Base-by-base conservation (phyloP, 2,888 invertebrate species). In the Zaprionus bogoriensis region DNA sequence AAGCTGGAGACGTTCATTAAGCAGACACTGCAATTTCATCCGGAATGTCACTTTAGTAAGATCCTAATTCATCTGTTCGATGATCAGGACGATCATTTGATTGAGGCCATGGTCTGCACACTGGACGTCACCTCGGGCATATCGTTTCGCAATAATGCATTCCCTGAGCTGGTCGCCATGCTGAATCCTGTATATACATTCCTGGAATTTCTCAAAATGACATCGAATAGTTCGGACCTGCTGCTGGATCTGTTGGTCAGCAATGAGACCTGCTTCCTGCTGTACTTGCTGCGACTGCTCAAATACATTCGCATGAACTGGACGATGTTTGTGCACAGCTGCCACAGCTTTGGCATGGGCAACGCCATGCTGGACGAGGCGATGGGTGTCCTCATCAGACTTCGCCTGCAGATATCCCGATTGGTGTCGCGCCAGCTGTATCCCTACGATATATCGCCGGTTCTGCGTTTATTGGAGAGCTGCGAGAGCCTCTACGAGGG, bases 91-190 rank as follows among this genome's bases (percentile, higher is more conserved):
- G 97, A 97, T 90, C 96, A 96, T 85, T 91, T 97, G 77, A 96
- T 97, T 60, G 97, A 97, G 92, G 95, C 96, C 2, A 97, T 97
- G 97, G 96, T 97, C 5, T 97, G 97, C 89, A 96, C 96, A 30
- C 91, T 97, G 46, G 97, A 97, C 90, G 96, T 97, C 42, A 96
- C 96, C 0, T 95, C 95, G 20, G 97, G 96, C 36, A 94, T 97
- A 57, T 95, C 95, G 22, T 95, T 96, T 88, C 93, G 96, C 48
- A 95, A 96, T 85, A 95, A 95, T 0, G 94, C 95, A 60, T 95
- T 95, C 79, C 95, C 95, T 1, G 96, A 96, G 90, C 92, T 96
- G 74, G 94, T 96, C 77, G 93, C 94, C 4, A 95, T 96, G 94
- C 91, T 97, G 47, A 96, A 96, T 91, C 97, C 97, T 0, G 94